These are phyloP conservation scores for Odontamblyopus rebecca DNA, from an alignment of 2,797 vertebrate species.

Conservation along the genomic window DNA sequence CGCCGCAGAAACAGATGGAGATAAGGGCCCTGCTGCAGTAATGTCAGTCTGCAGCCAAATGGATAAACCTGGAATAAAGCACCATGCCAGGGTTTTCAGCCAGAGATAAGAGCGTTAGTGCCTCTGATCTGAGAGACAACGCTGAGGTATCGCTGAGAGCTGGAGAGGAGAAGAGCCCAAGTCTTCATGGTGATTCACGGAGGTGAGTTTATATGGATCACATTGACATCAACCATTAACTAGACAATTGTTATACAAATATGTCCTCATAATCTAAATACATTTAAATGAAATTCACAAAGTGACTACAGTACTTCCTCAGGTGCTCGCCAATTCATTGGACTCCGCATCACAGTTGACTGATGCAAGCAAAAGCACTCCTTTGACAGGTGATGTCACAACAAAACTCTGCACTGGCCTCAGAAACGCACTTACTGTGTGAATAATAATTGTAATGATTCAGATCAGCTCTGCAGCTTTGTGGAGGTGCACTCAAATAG, in stretches of 20 bases:
- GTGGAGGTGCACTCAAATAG: too few species aligned
- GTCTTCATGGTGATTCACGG: conserved; percentile 23
- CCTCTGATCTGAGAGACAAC: conserved; percentile 66
- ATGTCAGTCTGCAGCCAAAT: conserved; percentile 68
- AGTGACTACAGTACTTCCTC: too few species aligned
- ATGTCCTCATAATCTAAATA: too few species aligned
- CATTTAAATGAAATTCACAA: too few species aligned
- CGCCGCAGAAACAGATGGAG: conserved; percentile 49
- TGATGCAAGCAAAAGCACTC: too few species aligned
- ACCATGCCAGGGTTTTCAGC: conserved; percentile 50
- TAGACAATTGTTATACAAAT: conserved; percentile 2
- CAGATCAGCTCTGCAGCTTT: too few species aligned
- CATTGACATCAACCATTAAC: conserved; percentile 1
- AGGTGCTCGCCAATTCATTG: too few species aligned
- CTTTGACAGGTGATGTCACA: too few species aligned
- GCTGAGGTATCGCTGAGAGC: conserved; percentile 56
- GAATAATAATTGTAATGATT: too few species aligned
- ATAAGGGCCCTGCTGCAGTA: conserved; percentile 57
- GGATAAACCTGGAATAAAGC: conserved; percentile 58
- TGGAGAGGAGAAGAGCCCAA: conserved; percentile 32
- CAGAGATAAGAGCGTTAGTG: conserved; percentile 60
- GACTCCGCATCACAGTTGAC: too few species aligned
- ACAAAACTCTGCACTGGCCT: too few species aligned
- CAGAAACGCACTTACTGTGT: too few species aligned
- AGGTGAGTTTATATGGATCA: conserved; percentile 19